phyloP scores from a whole-genome alignment of 1,140 invertebrate species.

The Drosophila tristis region DNA sequence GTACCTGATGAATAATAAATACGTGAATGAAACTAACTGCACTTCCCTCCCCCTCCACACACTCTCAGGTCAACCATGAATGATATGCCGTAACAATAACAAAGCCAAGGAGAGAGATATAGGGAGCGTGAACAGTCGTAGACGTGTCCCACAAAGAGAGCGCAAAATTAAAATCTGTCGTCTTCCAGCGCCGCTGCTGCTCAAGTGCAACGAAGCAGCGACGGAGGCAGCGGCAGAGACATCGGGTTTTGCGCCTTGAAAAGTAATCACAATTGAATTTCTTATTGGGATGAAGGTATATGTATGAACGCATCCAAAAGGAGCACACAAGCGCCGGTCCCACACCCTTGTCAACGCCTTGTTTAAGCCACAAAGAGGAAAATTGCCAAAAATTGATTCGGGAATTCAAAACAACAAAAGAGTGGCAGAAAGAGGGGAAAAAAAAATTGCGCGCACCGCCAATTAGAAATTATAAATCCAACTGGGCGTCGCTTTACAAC shows the following conservation, averaged over 20 bases:
- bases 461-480: constrained; percentile 74
- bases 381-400: constrained; percentile 58
- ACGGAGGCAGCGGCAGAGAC: constrained; percentile 11
- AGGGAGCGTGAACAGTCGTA: neutral
- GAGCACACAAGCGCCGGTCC: neutral
- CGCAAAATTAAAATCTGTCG: constrained; percentile 55
- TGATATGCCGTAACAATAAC: constrained; percentile 18
- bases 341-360: constrained; percentile 48
- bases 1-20: constrained; percentile 10
- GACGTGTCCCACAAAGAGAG: no score
- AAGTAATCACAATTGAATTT: constrained; percentile 77
- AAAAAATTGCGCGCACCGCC: constrained; percentile 58
- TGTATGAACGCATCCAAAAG: constrained; percentile 4
- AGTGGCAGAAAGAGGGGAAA: constrained; percentile 15
- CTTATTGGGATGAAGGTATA: constrained; percentile 23
- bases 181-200: constrained; percentile 22
- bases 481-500: constrained; percentile 55
- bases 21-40: constrained; percentile 32
- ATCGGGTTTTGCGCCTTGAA: constrained; percentile 37
- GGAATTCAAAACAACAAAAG: constrained; percentile 19
- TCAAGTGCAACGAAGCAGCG: constrained; percentile 68
- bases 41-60: neutral
- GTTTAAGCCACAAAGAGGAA: constrained; percentile 18
- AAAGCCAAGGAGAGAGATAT: neutral
- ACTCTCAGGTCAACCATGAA: constrained; percentile 10